Evolutionary conservation across 30 jellyfish, hydroid and myxozoan species (phyloP).

Genomic region (Phacellophora camtschatica): DNA sequence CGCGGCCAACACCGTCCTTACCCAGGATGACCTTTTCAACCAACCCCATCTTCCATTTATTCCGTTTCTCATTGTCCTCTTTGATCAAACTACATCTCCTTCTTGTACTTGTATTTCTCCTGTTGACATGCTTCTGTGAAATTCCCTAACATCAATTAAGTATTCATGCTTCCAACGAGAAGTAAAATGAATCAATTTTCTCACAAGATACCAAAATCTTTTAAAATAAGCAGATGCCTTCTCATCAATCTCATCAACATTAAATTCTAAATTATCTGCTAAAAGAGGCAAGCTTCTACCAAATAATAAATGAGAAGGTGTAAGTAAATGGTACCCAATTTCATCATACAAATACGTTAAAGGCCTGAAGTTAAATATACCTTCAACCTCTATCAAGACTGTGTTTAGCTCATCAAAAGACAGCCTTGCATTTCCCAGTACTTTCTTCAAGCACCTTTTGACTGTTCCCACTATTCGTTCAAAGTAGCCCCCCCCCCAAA

Average conservation of each 20-base stretch:
- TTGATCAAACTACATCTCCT: conserved; percentile 29
- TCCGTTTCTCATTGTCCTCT: conserved; percentile 31
- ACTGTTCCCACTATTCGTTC: conserved; percentile 1
- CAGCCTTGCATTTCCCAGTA: neutral
- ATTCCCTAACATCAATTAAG: neutral
- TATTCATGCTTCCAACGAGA: conserved; percentile 11
- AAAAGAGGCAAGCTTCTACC: neutral
- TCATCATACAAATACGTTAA: conserved; percentile 10
- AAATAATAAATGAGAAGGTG: neutral
- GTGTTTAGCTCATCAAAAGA: neutral
- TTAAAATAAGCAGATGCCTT: neutral
- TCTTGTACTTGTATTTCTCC: neutral
- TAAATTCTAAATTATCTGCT: neutral
- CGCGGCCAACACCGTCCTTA: conserved; percentile 6
- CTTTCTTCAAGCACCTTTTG: neutral
- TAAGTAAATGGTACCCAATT: neutral
- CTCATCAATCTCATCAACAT: neutral
- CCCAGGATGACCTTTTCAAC: conserved; percentile 48
- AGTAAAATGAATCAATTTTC: neutral
- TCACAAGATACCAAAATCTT: neutral
- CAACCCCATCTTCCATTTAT: conserved; percentile 14
- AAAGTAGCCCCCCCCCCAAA: conserved; percentile 21
- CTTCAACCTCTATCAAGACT: neutral
- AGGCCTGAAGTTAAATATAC: conserved; percentile 10
- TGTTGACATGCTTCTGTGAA: neutral